Base-by-base conservation (phyloP, 1,140 invertebrate genomes). In the Ctenoplectra terminalis region DNA sequence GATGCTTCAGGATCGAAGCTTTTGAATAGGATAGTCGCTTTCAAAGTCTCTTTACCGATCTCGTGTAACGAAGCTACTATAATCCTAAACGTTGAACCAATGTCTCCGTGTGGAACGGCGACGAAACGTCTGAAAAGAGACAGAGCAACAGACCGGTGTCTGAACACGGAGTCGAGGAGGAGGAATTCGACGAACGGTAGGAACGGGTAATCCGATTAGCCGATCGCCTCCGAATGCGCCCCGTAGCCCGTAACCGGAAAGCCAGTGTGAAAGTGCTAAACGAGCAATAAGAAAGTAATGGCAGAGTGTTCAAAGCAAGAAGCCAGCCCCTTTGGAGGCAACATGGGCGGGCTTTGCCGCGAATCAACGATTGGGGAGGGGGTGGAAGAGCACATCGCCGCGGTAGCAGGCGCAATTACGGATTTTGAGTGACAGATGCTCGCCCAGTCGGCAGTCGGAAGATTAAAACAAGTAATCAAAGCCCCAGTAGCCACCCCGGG, bases 401-500 rank as follows among this genome's bases (percentile, higher is more conserved):
- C 87, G 85, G 84, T 82, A 87, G 86, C 87, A 90, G 85, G 90
- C 85, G 90, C 92, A 94, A 94, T 94, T 93, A 94, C 89, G 90
- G 89, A 91, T 92, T 93, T 93, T 93, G 93, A 94, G 92, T 93
- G 93, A 93, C 93, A 94, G 93, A 94, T 94, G 93, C 93, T 93
- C 92, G 92, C 92, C 90, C 91, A 86, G 90, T 91, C 91, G 91
- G 91, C 88, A 93, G 92, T 93, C 92, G 91, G 92, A 93, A 93
- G 93, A 94, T 94, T 94, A 94, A 94, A 94, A 94, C 93, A 93
- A 94, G 93, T 94, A 94, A 94, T 94, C 93, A 94, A 93, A 94
- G 92, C 92, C 88, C 90, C 84, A 66, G 81, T 90, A 89, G 87
- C 87, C 87, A 87, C 85, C 87, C 88, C 69, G 83, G 84, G 84